Base-by-base conservation (phyloP, 2,113 vertebrate species). In the Grammatotria lemairii region DNA sequence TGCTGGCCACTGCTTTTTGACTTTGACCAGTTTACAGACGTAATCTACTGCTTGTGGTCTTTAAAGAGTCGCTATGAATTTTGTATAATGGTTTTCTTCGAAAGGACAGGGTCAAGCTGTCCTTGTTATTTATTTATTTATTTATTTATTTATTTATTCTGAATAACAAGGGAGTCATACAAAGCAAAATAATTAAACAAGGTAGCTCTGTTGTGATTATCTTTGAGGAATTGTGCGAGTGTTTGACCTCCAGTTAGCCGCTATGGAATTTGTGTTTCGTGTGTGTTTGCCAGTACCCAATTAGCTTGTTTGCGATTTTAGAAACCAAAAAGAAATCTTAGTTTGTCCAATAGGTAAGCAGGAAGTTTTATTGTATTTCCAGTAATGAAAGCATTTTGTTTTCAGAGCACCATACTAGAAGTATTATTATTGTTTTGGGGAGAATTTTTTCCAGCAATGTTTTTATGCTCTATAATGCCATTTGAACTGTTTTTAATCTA, bases 141-240 rank as follows among this genome's bases (percentile, higher is more conserved):
- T 55, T n/a, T 85, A 75, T 75, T 45, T 73, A 26, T 73, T 70
- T 73, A 85, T 92, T 85, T 88, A 86, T 92, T 78, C 84, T 81
- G 17, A 82, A 81, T 88, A 92, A 68, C 60, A 51, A 87, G 58
- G 49, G 45, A 90, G 79, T 89, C 86, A 58, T 79, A 35, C 28
- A 10, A 83, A 38, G 78, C 19, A 82, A 78, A 88, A 60, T 89
- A 88, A 93, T 88, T 85, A 89, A 92, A 85, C 89, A 91, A 81
- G 82, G 86, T 81, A 42, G 85, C 86, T 85, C 92, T 89, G 83
- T 90, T 92, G 86, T 92, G 85, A 90, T 89, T 92, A 63, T 89
- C 82, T 87, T 92, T 45, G 81, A 92, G 84, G 85, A 93, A 94
- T 95, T 93, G 82, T 91, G 87, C 75, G 9, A 78, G 84, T 91